A percentile compares a stretch with the other conserved stretches of the same genome.
Evolutionary conservation across 2,888 invertebrate genomes (phyloP).

Genomic region (Orthosia gothica): DNA sequence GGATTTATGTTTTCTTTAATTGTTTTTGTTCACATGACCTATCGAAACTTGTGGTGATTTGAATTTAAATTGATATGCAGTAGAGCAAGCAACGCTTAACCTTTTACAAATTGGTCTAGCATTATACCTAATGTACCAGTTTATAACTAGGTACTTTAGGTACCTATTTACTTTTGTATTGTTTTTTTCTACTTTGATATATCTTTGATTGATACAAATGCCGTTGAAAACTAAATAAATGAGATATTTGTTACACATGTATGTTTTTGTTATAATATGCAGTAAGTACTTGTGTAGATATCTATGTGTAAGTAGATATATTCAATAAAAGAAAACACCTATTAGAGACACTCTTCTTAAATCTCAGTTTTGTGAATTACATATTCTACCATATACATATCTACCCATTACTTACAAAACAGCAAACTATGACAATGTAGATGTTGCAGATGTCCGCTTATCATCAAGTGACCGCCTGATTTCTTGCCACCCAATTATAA

Average conservation of each 20-base stretch:
- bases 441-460: background rate
- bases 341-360: background rate
- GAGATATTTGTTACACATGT: background rate
- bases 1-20: background rate
- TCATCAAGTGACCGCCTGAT: no score
- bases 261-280: background rate
- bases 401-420: constrained; percentile 9
- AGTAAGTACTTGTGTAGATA: background rate
- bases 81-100: background rate
- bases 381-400: no score
- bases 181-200: background rate
- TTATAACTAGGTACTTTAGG: background rate
- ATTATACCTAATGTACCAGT: background rate
- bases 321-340: background rate
- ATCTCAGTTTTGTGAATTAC: background rate
- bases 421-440: constrained; percentile 1
- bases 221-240: constrained; percentile 11
- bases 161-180: background rate
- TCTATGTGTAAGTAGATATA: background rate
- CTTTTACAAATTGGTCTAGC: background rate
- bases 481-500: background rate
- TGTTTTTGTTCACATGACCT: background rate
- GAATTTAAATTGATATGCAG: background rate
- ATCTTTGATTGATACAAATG: background rate
- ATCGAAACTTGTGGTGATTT: background rate